phyloP scores from a whole-genome alignment of 2,888 invertebrate species.

The Leptogaster cylindrica region DNA sequence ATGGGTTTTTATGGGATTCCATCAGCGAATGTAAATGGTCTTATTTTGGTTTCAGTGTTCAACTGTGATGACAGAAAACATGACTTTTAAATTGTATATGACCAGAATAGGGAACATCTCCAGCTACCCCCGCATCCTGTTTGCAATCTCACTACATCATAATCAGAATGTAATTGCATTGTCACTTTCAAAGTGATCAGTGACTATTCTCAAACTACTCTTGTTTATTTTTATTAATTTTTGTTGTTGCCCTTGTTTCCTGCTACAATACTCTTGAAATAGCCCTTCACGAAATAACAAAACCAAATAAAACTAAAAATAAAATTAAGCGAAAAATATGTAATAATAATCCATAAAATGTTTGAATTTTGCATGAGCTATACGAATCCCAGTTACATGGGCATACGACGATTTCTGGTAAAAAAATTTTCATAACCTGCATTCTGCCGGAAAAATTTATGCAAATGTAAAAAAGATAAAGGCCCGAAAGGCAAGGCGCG shows the following conservation, averaged over 20 bases:
- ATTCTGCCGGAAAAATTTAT: slow-evolving; percentile 24
- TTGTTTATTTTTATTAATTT: too few relatives aligned
- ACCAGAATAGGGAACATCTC: neutral
- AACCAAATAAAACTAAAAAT: too few relatives aligned
- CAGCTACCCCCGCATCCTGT: neutral
- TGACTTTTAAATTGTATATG: neutral
- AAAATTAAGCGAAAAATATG: too few relatives aligned
- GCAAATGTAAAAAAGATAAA: slow-evolving; percentile 33
- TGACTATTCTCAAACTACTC: too few relatives aligned
- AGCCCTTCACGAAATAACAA: too few relatives aligned
- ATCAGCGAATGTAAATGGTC: slow-evolving; percentile 4
- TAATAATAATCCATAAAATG: slow-evolving; percentile 14
- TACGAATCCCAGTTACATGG: neutral
- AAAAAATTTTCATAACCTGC: slow-evolving; percentile 36
- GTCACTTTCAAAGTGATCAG: too few relatives aligned
- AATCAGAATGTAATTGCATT: slow-evolving; percentile 22
- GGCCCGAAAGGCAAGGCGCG: neutral
- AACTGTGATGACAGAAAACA: slow-evolving; percentile 27
- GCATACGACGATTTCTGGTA: neutral
- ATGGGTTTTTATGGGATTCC: slow-evolving; percentile 18
- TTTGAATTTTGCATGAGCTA: slow-evolving; percentile 3
- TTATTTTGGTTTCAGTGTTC: slow-evolving; percentile 28
- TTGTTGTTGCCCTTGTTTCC: too few relatives aligned
- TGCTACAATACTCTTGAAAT: too few relatives aligned
- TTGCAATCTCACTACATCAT: slow-evolving; percentile 11